Evolutionary conservation across 2,888 invertebrate species (phyloP), one percentile per base, ranked within the genome.

Genomic region (Altica lythri): DNA sequence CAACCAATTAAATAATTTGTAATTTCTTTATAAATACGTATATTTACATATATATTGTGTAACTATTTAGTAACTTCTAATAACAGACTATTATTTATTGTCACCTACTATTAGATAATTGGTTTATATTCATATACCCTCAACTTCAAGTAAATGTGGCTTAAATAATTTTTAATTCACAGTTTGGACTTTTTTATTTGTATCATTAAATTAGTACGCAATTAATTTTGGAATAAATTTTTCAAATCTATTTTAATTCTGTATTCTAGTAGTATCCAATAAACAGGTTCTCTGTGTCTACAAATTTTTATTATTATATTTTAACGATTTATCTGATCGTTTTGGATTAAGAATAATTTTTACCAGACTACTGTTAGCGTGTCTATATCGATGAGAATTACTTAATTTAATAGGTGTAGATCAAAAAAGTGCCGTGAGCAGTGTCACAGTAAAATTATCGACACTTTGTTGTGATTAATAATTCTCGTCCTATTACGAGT

Each of bases 1-100:
- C 90, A 69, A 87, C 90, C 59, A 83, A 85, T 77, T 89, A 86
- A 80, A 45, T 37, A 8, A 30, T 10, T n/a, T 37, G 12, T 14
- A 29, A n/a, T 27, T 10, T 14, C 37, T 9, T n/a, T 22, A 9
- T 34, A 34, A 10, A 34, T 9, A 5, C 22, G 4, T 10, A 12
- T 34, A 34, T 8, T 8, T 14, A 34, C 4, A 4, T 22, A 22
- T 22, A 22, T 22, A 22, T 8, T 27, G n/a, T 27, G 27, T 5
- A 18, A 44, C 12, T 32, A 14, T 5, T 2, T 34, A 45, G 34
- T 34, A 45, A 34, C 4, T 2, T 43, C n/a, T n/a, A n/a, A 29
- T 43, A 44, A 32, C 32, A 32, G 18, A 32, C 45, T 45, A 14
- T 45, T 45, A 17, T 38, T 18, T 18, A 25, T 16, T 48, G 30